Evolutionary conservation across 2,113 vertebrate genomes (phyloP).

Genomic region (Hippocampus barbouri): DNA sequence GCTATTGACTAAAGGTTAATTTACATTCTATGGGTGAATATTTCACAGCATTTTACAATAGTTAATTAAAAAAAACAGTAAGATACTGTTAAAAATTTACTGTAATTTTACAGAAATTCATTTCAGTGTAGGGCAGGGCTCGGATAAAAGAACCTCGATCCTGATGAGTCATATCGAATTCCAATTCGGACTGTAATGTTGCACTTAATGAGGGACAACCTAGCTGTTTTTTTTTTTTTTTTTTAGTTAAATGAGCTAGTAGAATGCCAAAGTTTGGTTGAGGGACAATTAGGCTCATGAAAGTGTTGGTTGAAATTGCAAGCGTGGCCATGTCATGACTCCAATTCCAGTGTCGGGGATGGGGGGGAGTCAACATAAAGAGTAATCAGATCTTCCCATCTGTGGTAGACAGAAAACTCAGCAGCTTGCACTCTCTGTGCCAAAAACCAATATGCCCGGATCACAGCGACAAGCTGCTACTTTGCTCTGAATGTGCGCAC

Average conservation of each 20-base stretch:
- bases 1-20: no score
- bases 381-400: slow-evolving; percentile 6
- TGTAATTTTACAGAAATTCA: no score
- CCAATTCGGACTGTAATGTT: no score
- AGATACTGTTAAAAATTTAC: no score
- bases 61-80: no score
- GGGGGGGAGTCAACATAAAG: neutral
- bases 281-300: neutral
- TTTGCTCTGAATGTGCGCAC: slow-evolving; percentile 5
- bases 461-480: slow-evolving; percentile 10
- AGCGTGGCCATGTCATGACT: neutral
- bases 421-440: slow-evolving; percentile 1
- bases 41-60: no score
- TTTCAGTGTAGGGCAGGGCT: no score
- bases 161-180: no score
- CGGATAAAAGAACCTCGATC: no score
- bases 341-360: neutral
- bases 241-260: neutral
- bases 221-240: neutral
- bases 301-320: neutral
- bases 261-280: neutral
- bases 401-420: neutral
- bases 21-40: no score
- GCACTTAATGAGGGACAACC: neutral
- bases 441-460: slow-evolving; percentile 7